Conservation (phyloP, 2,797 vertebrate species). For the Malurus leucopterus region DNA sequence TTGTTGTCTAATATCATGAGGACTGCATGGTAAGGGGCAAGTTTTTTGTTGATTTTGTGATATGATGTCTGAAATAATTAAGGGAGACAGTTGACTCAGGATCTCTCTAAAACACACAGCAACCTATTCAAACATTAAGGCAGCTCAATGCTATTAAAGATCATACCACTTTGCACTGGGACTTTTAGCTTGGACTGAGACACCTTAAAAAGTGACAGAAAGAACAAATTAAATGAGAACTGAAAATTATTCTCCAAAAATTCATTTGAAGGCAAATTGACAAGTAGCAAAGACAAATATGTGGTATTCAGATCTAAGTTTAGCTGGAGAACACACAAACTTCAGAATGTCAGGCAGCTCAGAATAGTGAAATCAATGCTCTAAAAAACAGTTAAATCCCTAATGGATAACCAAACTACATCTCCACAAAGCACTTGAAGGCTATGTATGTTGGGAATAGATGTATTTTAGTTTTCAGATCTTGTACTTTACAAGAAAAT, state of each 20-base stretch:
- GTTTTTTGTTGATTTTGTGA: background rate
- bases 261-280: background rate
- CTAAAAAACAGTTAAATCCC: background rate
- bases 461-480: background rate
- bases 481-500: constrained; percentile 8
- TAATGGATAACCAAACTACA: background rate
- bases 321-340: background rate
- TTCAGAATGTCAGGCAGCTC: background rate
- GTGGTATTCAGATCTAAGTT: background rate
- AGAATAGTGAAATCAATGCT: background rate
- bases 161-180: background rate
- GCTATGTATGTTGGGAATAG: background rate
- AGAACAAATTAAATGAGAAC: background rate
- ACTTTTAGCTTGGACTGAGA: background rate
- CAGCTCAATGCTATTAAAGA: background rate
- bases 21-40: accelerated
- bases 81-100: background rate
- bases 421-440: background rate
- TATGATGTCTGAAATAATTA: background rate
- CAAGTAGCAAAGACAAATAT: background rate
- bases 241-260: background rate
- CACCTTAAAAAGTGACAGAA: background rate
- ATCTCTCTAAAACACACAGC: background rate
- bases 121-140: background rate
- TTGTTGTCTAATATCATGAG: background rate